Evolutionary conservation across 2,113 vertebrate genomes (phyloP).

Genomic region (Oncorhynchus mykiss): DNA sequence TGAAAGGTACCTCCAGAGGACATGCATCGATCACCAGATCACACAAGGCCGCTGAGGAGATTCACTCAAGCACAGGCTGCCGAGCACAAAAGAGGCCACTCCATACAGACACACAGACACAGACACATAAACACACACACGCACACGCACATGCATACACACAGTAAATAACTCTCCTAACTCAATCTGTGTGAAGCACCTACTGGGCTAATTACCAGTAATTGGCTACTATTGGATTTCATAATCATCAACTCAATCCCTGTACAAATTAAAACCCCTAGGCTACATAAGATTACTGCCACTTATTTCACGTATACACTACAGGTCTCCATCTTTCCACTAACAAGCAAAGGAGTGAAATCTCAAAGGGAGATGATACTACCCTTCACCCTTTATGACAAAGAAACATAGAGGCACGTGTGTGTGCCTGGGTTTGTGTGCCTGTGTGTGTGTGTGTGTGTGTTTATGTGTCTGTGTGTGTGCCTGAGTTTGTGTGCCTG

Average conservation of each 20-base stretch:
- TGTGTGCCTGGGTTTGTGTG: too few relatives aligned
- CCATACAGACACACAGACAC: constrained; percentile 1
- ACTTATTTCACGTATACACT: too few relatives aligned
- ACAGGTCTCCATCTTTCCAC: too few relatives aligned
- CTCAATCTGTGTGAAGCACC: constrained; percentile 25
- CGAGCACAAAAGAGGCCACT: constrained; percentile 49
- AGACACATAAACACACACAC: constrained; percentile 2
- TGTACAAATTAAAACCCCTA: too few relatives aligned
- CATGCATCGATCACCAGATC: constrained; percentile 62
- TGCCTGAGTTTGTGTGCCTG: too few relatives aligned
- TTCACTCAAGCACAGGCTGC: constrained; percentile 43
- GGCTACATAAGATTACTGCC: too few relatives aligned
- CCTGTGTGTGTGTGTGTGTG: too few relatives aligned
- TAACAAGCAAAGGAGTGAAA: too few relatives aligned
- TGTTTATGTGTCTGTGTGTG: too few relatives aligned
- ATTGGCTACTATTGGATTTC: constrained; percentile 39
- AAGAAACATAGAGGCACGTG: too few relatives aligned
- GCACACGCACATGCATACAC: background rate
- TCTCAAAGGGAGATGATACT: too few relatives aligned
- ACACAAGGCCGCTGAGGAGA: constrained; percentile 57
- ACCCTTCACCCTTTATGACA: too few relatives aligned
- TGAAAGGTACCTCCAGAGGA: constrained; percentile 77
- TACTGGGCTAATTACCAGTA: constrained; percentile 33
- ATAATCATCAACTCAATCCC: constrained; percentile 15
- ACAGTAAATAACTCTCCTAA: background rate